phyloP scores from a whole-genome alignment of 2,797 vertebrate species.

The Melanotaenia pygmaea region DNA sequence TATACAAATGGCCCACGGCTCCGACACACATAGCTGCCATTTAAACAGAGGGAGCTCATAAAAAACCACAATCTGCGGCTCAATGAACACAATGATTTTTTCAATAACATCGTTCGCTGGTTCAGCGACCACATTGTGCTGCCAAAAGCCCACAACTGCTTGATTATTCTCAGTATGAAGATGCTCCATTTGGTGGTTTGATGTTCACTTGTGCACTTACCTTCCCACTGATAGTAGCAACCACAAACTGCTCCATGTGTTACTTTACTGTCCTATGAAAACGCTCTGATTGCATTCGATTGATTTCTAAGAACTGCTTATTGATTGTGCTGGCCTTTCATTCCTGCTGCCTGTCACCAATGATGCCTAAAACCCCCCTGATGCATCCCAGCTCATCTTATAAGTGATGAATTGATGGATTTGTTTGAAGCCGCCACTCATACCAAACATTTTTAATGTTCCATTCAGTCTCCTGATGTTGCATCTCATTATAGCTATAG shows the following conservation, averaged over 20 bases:
- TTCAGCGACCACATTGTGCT: neutral
- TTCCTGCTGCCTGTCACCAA: constrained; percentile 44
- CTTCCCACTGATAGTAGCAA: neutral
- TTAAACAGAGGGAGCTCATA: constrained; percentile 11
- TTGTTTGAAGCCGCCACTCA: neutral
- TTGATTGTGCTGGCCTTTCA: constrained; percentile 50
- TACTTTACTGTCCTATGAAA: constrained; percentile 34
- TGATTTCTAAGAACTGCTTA: constrained; percentile 59
- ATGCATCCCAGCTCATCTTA: constrained; percentile 10
- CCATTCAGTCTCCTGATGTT: neutral
- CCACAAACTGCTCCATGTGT: constrained; percentile 1
- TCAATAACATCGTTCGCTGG: constrained; percentile 2
- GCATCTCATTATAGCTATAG: neutral
- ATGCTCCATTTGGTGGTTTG: neutral
- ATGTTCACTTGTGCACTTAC: neutral
- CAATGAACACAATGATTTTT: constrained; percentile 18
- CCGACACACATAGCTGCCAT: constrained; percentile 8
- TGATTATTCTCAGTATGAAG: neutral
- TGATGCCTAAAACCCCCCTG: constrained; percentile 36
- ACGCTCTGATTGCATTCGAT: constrained; percentile 50
- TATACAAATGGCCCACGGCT: neutral
- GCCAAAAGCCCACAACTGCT: neutral
- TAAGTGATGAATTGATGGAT: constrained; percentile 43
- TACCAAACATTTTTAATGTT: neutral
- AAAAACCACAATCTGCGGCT: constrained; percentile 13